phyloP scores from a whole-genome alignment of 2,888 invertebrate species.

The Lydus trimaculatus region DNA sequence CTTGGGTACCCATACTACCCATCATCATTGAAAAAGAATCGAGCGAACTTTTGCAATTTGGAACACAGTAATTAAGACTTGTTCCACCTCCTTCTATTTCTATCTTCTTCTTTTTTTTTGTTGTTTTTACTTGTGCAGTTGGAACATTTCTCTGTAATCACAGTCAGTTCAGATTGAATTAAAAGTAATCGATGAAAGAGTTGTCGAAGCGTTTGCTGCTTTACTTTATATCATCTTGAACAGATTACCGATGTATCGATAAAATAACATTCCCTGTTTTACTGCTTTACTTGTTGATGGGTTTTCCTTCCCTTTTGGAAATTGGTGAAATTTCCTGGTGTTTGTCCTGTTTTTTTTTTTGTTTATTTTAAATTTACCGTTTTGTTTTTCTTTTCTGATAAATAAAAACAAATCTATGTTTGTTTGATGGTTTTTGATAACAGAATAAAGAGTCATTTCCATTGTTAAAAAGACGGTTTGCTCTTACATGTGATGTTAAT shows the following conservation, averaged over 20 bases:
- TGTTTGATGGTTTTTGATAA: not conserved
- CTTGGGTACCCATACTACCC: not conserved
- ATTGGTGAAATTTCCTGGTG: not conserved
- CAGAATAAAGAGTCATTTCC: not conserved
- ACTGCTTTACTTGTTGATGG: conserved; percentile 15
- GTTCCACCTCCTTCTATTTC: not conserved
- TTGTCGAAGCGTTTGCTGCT: conserved; percentile 30
- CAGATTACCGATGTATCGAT: conserved; percentile 26
- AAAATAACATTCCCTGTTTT: conserved; percentile 11
- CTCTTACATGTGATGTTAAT: not conserved
- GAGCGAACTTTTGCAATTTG: conserved; percentile 14
- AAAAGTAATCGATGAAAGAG: conserved; percentile 36
- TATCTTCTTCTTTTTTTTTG: not conserved
- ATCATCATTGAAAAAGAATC: conserved; percentile 10
- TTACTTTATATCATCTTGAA: conserved; percentile 18
- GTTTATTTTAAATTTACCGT: not conserved
- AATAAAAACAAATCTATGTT: not conserved
- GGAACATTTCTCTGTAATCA: conserved; percentile 29
- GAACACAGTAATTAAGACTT: conserved; percentile 23
- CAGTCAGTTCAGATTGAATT: conserved; percentile 35
- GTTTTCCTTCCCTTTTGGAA: not conserved
- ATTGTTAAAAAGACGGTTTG: not conserved
- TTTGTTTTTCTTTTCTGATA: not conserved
- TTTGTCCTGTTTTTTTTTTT: not conserved
- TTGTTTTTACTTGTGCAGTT: not conserved